phyloP scores from a whole-genome alignment of 2,888 invertebrate genomes.

The Noctua comes region DNA sequence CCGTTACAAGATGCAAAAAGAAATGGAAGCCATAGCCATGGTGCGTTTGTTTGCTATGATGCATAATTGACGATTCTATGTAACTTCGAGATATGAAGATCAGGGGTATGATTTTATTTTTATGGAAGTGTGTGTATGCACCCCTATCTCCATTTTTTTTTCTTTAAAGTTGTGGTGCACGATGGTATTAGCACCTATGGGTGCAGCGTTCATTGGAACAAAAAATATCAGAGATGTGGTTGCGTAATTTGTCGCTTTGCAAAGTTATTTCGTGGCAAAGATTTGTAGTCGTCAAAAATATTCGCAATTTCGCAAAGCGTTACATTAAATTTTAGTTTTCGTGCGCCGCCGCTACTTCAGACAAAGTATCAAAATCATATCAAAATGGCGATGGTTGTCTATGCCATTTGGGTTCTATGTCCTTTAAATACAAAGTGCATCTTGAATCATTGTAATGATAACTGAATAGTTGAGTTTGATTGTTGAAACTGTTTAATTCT shows the following conservation, averaged over 20 bases:
- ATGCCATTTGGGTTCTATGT: neutral
- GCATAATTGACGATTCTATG: neutral
- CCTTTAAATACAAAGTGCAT: neutral
- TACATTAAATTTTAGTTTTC: neutral
- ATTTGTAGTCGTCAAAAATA: neutral
- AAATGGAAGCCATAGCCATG: neutral
- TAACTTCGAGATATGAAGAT: neutral
- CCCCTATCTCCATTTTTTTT: neutral
- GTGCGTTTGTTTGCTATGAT: slow-evolving; percentile 1
- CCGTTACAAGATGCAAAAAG: neutral
- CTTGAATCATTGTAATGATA: neutral
- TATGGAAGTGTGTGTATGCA: neutral
- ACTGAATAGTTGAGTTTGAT: neutral
- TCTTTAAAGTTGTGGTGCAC: neutral
- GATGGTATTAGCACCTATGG: neutral
- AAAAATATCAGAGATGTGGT: neutral
- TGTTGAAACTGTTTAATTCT: neutral
- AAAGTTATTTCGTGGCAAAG: neutral
- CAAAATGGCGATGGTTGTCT: neutral
- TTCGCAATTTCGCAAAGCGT: neutral
- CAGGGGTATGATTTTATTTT: neutral
- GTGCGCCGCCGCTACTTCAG: neutral
- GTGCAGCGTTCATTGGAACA: no score
- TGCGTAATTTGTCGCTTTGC: neutral
- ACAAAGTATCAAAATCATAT: neutral